Conservation (phyloP, 2,113 vertebrate genomes). For the Triplophysa siluroides region DNA sequence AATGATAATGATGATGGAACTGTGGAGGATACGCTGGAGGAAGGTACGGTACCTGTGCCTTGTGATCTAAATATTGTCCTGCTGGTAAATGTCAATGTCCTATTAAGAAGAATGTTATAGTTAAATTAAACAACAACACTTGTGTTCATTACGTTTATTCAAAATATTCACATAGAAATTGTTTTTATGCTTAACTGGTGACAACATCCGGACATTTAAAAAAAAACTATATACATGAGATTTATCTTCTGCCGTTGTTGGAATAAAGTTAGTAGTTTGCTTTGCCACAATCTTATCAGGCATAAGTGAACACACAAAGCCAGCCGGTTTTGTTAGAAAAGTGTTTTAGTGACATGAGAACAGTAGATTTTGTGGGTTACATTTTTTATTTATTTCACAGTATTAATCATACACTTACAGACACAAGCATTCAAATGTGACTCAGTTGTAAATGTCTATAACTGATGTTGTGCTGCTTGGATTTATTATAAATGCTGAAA, state of each 20-base stretch:
- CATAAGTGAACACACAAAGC: background rate
- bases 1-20: background rate
- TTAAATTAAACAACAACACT: no score
- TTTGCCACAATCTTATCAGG: background rate
- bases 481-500: background rate
- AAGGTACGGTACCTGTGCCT: slow-evolving; percentile 71
- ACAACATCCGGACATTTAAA: background rate
- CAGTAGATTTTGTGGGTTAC: no score
- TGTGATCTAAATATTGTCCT: background rate
- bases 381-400: background rate
- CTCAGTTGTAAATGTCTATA: background rate
- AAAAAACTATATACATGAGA: background rate
- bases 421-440: background rate
- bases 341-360: background rate
- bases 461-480: background rate
- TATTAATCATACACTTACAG: background rate
- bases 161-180: background rate
- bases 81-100: background rate
- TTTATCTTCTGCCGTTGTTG: background rate
- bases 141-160: no score
- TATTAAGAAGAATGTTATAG: background rate
- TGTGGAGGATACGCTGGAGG: slow-evolving; percentile 69
- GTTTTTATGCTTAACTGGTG: slow-evolving; percentile 1
- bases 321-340: background rate
- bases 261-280: no score